Conservation (phyloP, 2,113 vertebrate species). For the Rhinoderma darwinii region DNA sequence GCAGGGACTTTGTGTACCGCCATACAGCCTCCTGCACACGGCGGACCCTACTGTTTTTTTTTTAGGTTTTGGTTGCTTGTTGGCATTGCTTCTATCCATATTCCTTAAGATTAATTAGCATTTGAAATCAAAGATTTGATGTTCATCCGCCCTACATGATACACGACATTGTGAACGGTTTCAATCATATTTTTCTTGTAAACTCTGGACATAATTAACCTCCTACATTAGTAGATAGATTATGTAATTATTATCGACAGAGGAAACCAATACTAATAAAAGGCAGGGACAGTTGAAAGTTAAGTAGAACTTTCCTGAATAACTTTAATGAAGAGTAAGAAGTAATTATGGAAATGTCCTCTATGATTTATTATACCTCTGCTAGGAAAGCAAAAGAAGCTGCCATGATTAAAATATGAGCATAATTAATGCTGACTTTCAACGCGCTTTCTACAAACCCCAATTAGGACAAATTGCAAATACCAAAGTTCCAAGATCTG, state of each 20-base stretch:
- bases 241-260: not conserved
- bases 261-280: not conserved
- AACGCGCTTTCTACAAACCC: not conserved
- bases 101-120: not conserved
- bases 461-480: not conserved
- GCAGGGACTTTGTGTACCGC: no score
- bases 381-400: slow-evolving; percentile 1
- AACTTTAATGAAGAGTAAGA: slow-evolving; percentile 6
- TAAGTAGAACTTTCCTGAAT: slow-evolving; percentile 26
- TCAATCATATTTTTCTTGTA: not conserved
- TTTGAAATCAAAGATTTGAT: not conserved
- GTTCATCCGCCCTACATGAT: not conserved
- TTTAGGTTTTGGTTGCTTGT: not conserved
- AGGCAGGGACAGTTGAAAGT: slow-evolving; percentile 17
- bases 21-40: no score
- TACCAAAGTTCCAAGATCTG: not conserved
- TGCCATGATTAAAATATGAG: slow-evolving; percentile 46
- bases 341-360: slow-evolving; percentile 40
- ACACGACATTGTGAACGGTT: not conserved
- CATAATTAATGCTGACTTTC: slow-evolving; percentile 19
- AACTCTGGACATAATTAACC: not conserved
- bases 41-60: no score
- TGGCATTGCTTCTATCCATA: not conserved
- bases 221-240: not conserved
- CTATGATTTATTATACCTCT: slow-evolving; percentile 48